Evolutionary conservation across 2,797 vertebrate genomes (phyloP), one percentile per base, ranked within the genome.

Genomic region (Brachymystax lenok): DNA sequence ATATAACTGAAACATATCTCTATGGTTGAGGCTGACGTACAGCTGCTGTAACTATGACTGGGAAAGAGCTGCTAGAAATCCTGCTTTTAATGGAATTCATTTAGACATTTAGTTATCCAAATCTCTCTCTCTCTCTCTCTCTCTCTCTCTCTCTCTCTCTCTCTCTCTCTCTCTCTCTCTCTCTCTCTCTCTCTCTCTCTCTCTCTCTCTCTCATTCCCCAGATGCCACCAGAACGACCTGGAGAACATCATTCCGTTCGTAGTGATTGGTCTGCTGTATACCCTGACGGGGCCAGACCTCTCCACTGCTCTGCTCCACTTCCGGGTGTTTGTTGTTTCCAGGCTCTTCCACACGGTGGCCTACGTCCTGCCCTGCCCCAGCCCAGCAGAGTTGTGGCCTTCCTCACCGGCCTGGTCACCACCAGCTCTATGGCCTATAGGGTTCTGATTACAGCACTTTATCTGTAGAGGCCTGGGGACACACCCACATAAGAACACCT

Each of bases 181-280:
- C 24, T 33, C 5, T 33, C 33, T 5, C 33, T 5, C 51, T 76
- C 16, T 76, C 14, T 19, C 16, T 17, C 2, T 35, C 33, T 35
- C 33, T 33, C 33, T 33, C 33, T 30, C 13, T 67, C 71, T 10
- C 13, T 64, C 63, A 19, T 10, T 52, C 51, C 33, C 4, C 85
- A 99, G 97, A 80, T 94, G 93, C 81, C 98, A 99, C 85, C 94
- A 89, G 89, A 99, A 99, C 6, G 97, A 99, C 87, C 82, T 99
- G 82, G 98, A 99, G 86, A 99, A 96, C 61, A 89, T 98, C 0
- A 14, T 98, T 54, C 97, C 98, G 0, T 99, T 98, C 27, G 56
- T 97, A n/a, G 79, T 95, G 24, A 76, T 98, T 0, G 96, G 96
- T 2, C 91, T 99, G 14, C 86, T 99, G 40, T 99, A 98, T 0